Percentiles rank a stretch among this genome's conserved stretches.
phyloP scores from a whole-genome alignment of 2,113 vertebrate species.

The Romanogobio albipinnatus region DNA sequence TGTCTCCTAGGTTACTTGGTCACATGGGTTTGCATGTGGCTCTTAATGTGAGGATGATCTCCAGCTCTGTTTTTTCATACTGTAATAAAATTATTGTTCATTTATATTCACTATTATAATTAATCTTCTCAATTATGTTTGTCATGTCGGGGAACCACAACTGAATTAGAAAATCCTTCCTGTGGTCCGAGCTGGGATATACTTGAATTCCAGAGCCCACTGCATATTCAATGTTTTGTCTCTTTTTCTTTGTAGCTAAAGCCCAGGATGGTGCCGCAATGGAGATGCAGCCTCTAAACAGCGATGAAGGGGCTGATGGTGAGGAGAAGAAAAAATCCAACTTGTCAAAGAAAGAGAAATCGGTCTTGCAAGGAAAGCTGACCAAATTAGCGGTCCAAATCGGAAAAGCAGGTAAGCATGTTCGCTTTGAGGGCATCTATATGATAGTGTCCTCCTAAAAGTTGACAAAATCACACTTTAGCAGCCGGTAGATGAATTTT shows the following conservation, averaged over 20 bases:
- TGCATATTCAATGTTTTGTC: not conserved
- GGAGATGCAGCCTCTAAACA: slow-evolving; percentile 99
- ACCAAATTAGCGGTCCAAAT: slow-evolving; percentile 98
- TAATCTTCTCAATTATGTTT: slow-evolving; percentile 5
- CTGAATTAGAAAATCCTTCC: slow-evolving; percentile 20
- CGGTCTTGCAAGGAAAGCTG: slow-evolving; percentile 96
- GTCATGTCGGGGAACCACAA: not conserved
- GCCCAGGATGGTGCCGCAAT: slow-evolving; percentile 97
- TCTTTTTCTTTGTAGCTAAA: slow-evolving; percentile 80
- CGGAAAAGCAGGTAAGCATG: slow-evolving; percentile 92
- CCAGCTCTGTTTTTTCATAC: slow-evolving; percentile 6
- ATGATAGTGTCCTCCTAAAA: not conserved
- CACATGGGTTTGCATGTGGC: slow-evolving; percentile 56
- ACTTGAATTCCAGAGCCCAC: not conserved
- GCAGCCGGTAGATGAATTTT: not conserved
- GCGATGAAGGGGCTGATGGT: slow-evolving; percentile 89
- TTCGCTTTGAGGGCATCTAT: not conserved
- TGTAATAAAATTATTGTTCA: not conserved
- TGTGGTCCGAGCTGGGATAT: not conserved
- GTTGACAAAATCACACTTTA: not conserved
- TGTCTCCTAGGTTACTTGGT: slow-evolving; percentile 64
- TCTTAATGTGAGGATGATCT: slow-evolving; percentile 42
- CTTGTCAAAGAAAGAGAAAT: slow-evolving; percentile 97
- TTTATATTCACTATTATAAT: not conserved
- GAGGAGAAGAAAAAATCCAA: slow-evolving; percentile 95